phyloP scores from a whole-genome alignment of 2,888 invertebrate genomes.

The Cephus pygmeus region DNA sequence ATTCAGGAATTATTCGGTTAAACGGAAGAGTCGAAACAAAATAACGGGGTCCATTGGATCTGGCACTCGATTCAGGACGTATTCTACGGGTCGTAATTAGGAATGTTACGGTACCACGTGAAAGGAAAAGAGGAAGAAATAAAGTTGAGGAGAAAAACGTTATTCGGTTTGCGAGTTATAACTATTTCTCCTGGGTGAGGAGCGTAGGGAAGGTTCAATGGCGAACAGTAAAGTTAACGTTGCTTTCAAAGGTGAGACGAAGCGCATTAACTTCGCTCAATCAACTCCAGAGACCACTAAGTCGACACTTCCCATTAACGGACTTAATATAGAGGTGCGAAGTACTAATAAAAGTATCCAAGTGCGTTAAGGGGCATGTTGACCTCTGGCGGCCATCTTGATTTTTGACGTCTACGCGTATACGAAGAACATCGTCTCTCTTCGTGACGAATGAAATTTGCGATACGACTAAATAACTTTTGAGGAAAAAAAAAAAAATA shows the following conservation, averaged over 20 bases:
- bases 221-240: conserved; percentile 30
- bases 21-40: neutral
- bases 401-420: neutral
- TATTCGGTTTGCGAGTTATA: conserved; percentile 12
- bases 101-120: neutral
- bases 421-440: neutral
- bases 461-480: too few relatives aligned
- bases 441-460: neutral
- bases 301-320: conserved; percentile 41
- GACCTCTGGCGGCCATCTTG: neutral
- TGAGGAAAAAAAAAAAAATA: too few relatives aligned
- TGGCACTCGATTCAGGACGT: neutral
- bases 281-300: conserved; percentile 28
- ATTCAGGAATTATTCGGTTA: neutral
- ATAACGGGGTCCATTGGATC: neutral
- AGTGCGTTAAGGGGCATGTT: neutral
- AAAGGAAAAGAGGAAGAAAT: neutral
- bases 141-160: neutral
- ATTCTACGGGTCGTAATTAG: neutral
- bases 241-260: conserved; percentile 28
- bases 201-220: conserved; percentile 7
- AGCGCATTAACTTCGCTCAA: conserved; percentile 29
- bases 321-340: conserved; percentile 32
- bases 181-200: conserved; percentile 1
- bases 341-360: conserved; percentile 42